Evolutionary conservation across 2,888 invertebrate genomes (phyloP).

Genomic region (Epicampocera succincta): DNA sequence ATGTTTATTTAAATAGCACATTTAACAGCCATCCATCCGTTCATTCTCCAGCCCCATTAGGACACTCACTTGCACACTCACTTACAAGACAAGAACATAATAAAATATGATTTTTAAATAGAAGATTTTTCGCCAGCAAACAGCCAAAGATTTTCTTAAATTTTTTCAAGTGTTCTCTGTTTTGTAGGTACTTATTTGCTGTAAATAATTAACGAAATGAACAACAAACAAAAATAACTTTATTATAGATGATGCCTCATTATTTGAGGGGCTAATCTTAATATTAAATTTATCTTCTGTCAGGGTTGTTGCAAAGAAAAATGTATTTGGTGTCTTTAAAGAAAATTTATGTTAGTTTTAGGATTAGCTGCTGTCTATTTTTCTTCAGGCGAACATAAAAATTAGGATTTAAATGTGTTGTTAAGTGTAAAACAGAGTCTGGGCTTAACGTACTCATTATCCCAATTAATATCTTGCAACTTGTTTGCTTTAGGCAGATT

Average conservation of each 20-base stretch:
- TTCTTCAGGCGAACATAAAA: background rate
- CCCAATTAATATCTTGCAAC: no score
- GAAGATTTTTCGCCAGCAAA: background rate
- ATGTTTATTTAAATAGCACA: conserved; percentile 50
- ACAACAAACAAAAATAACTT: conserved; percentile 11
- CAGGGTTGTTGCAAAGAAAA: background rate
- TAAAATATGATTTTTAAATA: conserved; percentile 12
- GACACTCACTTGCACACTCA: conserved; percentile 8
- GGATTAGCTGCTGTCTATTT: background rate
- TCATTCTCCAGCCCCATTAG: background rate
- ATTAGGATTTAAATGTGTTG: no score
- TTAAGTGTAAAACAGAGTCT: no score
- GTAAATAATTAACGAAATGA: conserved; percentile 40
- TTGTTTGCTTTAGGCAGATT: no score
- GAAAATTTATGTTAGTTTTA: background rate
- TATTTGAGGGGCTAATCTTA: conserved; percentile 13
- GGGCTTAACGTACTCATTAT: no score
- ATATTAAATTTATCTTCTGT: conserved; percentile 39
- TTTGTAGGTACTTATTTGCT: background rate
- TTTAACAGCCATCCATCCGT: conserved; percentile 39
- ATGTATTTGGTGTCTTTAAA: background rate
- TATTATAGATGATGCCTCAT: background rate
- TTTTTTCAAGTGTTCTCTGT: background rate
- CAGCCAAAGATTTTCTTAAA: background rate
- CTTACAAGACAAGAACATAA: conserved; percentile 22